Base-by-base conservation (phyloP, 2,888 invertebrate genomes). In the Ennomos quercinarius region DNA sequence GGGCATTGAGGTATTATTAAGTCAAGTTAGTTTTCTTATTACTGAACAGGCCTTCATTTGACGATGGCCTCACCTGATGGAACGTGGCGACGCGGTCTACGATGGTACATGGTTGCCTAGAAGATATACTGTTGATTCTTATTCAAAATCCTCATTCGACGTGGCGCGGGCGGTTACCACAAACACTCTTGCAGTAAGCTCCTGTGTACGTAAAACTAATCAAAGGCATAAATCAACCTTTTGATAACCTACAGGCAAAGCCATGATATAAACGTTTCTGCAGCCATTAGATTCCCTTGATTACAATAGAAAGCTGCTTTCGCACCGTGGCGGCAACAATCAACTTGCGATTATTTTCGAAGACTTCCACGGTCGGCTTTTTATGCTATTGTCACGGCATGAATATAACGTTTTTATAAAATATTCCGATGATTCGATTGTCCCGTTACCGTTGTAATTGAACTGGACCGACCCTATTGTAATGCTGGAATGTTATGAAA, bases 251-350 rank as follows among this genome's bases (percentile, higher is more conserved):
- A 55, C 47, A 17, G 17, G 52, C 41, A n/a, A n/a, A 36, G 39
- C 46, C 41, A 43, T 52, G 49, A 49, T 50, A 49, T 50, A 44
- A 40, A 42, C 49, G 46, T 49, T 17, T 47, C 34, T 75, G 80
- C 78, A 74, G 73, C 73, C 71, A 82, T 84, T 82, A 80, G 83
- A 80, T 81, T 81, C 82, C 80, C 76, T 84, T 86, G 76, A 83
- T 84, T 80, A 78, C 74, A 82, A 84, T 86, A 89, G 88, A 90
- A 88, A 80, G 76, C 73, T 72, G 76, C 87, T 88, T 88, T 89
- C 87, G 80, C 83, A 76, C 69, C 73, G 78, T 74, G 72, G 74
- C 71, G 69, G 72, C 74, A 78, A 82, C 76, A 80, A 77, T 78
- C 73, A 66, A 70, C 74, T 81, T 78, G 81, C 82, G 80, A 77